Evolutionary conservation across 2,888 invertebrate genomes (phyloP), one percentile per base, ranked within the genome.

Genomic region (Theretra japonica): DNA sequence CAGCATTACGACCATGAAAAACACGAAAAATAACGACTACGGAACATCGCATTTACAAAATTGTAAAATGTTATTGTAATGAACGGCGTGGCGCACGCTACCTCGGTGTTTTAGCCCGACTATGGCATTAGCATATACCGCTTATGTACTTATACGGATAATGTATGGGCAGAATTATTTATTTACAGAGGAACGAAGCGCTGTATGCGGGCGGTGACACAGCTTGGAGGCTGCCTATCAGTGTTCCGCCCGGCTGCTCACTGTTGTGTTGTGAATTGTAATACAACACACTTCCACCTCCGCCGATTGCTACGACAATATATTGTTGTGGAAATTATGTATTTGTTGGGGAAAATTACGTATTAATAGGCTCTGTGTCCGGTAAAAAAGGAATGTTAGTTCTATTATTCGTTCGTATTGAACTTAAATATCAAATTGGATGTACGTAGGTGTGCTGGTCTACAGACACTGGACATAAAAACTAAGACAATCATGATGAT

Each of bases 221-320:
- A 70, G 76, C 73, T 73, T 73, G 73, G 74, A 73, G 84, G 87
- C 84, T 65, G 65, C 15, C 65, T 89, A 89, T 90, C 90, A 81
- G 81, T 76, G 76, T 79, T 82, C 86, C 87, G 89, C 82, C 83
- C 83, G 82, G 86, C 81, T 88, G 84, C 79, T 73, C 83, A 79
- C 80, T 69, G 69, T 28, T 25, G 33, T 21, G n/a, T 33, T 77
- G 53, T 19, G 15, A 41, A 41, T 41, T 41, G 41, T 41, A 41
- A 41, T 41, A 41, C 41, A 41, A 53, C 53, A 28, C 53, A 48
- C 50, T 48, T 28, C 70, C 60, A 25, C 60, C 4, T 28, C 23
- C 23, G 23, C 30, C 70, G 19, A 70, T 70, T 23, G 33, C 58
- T 70, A 21, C 33, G 17, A 41, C 69, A 41, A 70, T 58, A 41